phyloP scores from a whole-genome alignment of 2,113 vertebrate genomes.

The Tachycineta bicolor region DNA sequence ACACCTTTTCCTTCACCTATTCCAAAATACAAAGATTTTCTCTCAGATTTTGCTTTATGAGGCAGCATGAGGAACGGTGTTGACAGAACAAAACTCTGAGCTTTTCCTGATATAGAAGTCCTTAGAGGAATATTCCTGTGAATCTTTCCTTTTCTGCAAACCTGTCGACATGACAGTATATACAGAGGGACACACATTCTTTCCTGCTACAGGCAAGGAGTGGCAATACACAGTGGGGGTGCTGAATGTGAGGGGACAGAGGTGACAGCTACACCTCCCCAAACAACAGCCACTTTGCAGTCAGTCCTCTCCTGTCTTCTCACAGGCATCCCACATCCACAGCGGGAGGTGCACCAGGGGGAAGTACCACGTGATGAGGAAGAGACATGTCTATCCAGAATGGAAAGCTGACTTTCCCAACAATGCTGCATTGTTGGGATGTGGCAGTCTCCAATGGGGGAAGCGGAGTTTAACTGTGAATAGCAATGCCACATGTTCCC shows the following conservation, averaged over 20 bases:
- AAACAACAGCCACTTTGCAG: not conserved
- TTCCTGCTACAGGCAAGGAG: not conserved
- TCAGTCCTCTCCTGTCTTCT: not conserved
- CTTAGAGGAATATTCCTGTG: not conserved
- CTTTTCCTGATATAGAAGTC: not conserved
- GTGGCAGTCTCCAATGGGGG: accelerated
- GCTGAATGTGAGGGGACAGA: not conserved
- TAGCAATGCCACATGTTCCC: not conserved
- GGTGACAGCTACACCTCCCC: not conserved
- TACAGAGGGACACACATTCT: not conserved
- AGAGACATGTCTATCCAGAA: not conserved
- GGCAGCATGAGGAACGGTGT: not conserved
- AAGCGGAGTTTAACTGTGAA: not conserved
- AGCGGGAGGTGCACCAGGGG: accelerated
- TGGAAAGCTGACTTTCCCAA: not conserved
- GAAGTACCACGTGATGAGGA: not conserved
- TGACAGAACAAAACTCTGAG: not conserved
- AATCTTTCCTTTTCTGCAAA: not conserved
- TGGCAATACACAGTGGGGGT: accelerated
- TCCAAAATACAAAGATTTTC: not conserved
- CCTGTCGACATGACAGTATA: not conserved
- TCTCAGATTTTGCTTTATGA: not conserved
- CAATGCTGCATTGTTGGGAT: not conserved
- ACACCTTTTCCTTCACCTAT: not conserved
- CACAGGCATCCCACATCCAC: not conserved